These are phyloP conservation scores for Epirrita christyi DNA, from an alignment of 2,888 invertebrate genomes.

Conservation along the genomic window DNA sequence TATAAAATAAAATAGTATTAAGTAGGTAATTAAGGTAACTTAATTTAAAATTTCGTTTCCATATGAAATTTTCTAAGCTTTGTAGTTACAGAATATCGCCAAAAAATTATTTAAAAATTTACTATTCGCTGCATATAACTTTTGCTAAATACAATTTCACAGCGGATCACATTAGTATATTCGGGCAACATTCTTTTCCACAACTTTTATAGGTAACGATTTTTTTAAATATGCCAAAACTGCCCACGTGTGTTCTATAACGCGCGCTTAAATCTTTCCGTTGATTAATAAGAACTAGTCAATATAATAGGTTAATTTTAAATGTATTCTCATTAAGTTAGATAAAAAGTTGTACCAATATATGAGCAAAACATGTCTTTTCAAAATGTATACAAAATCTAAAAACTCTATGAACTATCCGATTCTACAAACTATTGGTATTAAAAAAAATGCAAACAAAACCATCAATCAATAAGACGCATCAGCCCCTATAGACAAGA, in stretches of 20 bases:
- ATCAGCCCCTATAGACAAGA: not conserved
- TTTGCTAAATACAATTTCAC: too few species aligned
- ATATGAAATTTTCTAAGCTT: too few species aligned
- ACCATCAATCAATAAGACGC: not conserved
- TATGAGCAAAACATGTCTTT: conserved; percentile 36
- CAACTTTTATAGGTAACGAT: too few species aligned
- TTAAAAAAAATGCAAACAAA: conserved; percentile 13
- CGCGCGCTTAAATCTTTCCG: not conserved
- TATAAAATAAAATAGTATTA: not conserved
- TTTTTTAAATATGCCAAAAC: too few species aligned
- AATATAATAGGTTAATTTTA: conserved; percentile 3
- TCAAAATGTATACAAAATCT: conserved; percentile 10
- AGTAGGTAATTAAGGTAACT: too few species aligned
- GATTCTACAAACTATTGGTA: conserved; percentile 9
- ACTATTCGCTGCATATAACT: too few species aligned
- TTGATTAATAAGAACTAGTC: conserved; percentile 1
- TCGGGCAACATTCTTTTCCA: too few species aligned
- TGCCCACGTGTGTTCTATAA: too few species aligned
- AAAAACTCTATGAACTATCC: not conserved
- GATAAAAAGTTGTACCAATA: conserved; percentile 1
- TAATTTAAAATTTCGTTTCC: too few species aligned
- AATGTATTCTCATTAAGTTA: not conserved
- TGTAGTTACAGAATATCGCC: too few species aligned
- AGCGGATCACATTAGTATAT: too few species aligned
- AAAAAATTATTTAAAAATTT: too few species aligned